Evolutionary conservation across 2,113 vertebrate genomes (phyloP), one percentile per base, ranked within the genome.

Genomic region (Campylomormyrus tamandua): DNA sequence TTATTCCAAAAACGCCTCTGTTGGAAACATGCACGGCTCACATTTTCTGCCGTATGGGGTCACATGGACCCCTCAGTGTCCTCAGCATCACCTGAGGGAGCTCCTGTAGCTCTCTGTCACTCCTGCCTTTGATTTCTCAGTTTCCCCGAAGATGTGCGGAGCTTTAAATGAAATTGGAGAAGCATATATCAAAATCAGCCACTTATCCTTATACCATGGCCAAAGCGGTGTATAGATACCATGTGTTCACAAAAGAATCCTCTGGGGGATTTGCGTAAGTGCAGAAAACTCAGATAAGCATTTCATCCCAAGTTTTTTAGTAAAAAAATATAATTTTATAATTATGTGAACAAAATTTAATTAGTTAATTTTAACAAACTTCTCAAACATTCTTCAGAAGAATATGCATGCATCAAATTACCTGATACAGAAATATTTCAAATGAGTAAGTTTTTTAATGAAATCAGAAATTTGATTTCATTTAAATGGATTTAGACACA

Each of bases 241-340:
- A 92, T 91, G 88, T 93, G 92, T 93, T 93, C 90, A 52, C 87
- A 87, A 92, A 91, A 83, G 90, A 91, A 27, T 80, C 70, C 89
- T 91, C 92, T 50, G 8, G 90, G 88, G 62, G n/a, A 89, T 92
- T 39, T 86, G 62, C 35, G 39, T n/a, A 62, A 48, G 87, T 89
- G 45, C 74, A 74, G 90, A 7, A 62, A 42, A 21, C 50, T 88
- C 7, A 13, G 39, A 62, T 31, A 24, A 66, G 58, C 45, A 70
- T 35, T 70, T 88, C 58, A 88, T 19, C 35, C 5, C 52, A 42
- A 9, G 7, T 21, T 45, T 87, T 87, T 56, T 4, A 62, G 7
- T 3, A 13, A 70, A 58, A n/a, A 66, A 62, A 62, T 58, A 62
- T n/a, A 19, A 48, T 74, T 70, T 74, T 27, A 62, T 19, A 48